Evolutionary conservation across 2,797 vertebrate genomes (phyloP).

Genomic region (Mormyrops attenuatus): DNA sequence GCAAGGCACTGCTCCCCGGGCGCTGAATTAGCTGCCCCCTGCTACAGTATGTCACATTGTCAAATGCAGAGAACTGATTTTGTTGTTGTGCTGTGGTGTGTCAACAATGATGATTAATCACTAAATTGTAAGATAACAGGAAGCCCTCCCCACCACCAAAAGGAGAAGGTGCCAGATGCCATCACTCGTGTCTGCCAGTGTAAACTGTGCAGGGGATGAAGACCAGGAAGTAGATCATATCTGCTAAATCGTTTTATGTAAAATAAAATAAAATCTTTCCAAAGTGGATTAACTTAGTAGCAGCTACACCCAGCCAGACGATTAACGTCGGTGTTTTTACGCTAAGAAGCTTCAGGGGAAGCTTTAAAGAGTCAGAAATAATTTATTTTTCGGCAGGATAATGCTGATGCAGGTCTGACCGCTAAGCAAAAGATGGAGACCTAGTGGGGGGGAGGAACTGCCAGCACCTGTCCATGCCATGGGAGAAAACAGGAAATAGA

Average conservation of each 20-base stretch:
- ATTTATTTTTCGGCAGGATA: conserved; percentile 6
- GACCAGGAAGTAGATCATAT: conserved; percentile 27
- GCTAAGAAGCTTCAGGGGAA: conserved; percentile 32
- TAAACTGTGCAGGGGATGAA: conserved; percentile 22
- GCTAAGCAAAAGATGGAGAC: conserved; percentile 6
- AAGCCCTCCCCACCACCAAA: not conserved
- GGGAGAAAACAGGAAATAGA: not conserved
- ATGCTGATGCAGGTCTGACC: conserved; percentile 3
- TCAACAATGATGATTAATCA: too few relatives aligned
- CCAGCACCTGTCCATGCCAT: not conserved
- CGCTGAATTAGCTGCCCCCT: too few relatives aligned
- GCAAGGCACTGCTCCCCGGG: too few relatives aligned
- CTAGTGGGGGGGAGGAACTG: conserved; percentile 25
- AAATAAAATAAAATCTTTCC: conserved; percentile 32
- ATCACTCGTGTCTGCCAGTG: not conserved
- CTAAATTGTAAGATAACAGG: not conserved
- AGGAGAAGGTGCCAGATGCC: conserved; percentile 28
- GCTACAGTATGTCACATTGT: too few relatives aligned
- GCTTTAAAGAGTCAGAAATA: conserved; percentile 16
- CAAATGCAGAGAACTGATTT: too few relatives aligned
- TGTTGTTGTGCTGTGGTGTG: too few relatives aligned
- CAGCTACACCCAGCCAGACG: conserved; percentile 32
- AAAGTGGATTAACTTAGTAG: conserved; percentile 33
- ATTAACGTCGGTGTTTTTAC: conserved; percentile 36
- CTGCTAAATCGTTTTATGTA: conserved; percentile 36